Conservation (phyloP, 2,797 vertebrate species). For the Acanthis flammea region DNA sequence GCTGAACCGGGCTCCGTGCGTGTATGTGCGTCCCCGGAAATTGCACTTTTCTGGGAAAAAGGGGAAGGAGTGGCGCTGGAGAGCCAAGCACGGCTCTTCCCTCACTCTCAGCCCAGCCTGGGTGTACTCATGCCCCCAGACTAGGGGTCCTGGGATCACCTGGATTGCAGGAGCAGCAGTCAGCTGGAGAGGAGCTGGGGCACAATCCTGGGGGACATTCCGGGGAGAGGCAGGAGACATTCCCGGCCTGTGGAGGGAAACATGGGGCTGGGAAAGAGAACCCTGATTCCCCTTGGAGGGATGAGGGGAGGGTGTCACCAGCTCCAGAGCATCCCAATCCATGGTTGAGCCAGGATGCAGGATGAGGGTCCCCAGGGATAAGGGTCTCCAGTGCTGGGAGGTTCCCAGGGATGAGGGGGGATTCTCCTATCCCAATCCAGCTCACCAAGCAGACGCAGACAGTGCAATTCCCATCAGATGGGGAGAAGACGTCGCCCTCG, state of each 20-base stretch:
- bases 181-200: background rate
- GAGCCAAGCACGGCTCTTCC: rapidly evolving
- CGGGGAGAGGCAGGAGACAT: conserved; percentile 76
- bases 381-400: background rate
- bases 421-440: background rate
- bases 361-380: too few relatives aligned
- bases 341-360: background rate
- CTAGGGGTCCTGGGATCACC: background rate
- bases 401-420: background rate
- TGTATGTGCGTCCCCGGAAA: conserved; percentile 67
- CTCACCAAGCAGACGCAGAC: conserved; percentile 81
- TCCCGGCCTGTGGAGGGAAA: conserved; percentile 67
- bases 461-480: conserved; percentile 71
- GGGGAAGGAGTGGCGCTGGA: background rate
- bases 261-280: background rate
- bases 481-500: conserved; percentile 77
- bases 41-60: conserved; percentile 68
- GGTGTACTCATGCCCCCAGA: too few relatives aligned
- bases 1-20: conserved; percentile 71
- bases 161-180: conserved; percentile 76
- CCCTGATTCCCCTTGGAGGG: background rate
- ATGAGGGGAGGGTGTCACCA: background rate
- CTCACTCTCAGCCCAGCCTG: rapidly evolving
- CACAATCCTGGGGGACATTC: conserved; percentile 74
- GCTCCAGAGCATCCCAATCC: rapidly evolving